Conservation (phyloP, 64 coral and sea anemone species). For the Actinia equina region DNA sequence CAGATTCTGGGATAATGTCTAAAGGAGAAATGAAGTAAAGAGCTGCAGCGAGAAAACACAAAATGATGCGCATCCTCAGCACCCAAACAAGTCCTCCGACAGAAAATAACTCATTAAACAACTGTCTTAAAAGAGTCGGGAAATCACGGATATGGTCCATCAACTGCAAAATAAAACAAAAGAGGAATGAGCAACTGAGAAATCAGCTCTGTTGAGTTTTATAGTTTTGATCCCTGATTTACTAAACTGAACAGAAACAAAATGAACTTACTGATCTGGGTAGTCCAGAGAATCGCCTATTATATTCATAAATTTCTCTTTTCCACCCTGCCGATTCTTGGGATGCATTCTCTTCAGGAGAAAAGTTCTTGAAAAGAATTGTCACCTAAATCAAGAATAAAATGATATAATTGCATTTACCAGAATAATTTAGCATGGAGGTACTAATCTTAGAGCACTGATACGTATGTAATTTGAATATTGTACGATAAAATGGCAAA, state of each 20-base stretch:
- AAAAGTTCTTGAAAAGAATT: constrained; percentile 89
- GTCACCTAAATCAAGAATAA: constrained; percentile 62
- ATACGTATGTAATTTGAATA: too few relatives aligned
- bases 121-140: constrained; percentile 77
- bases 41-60: constrained; percentile 87
- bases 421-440: too few relatives aligned
- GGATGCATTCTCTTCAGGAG: constrained; percentile 69
- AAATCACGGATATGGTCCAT: constrained; percentile 92
- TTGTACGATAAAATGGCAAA: too few relatives aligned
- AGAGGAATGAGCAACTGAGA: neutral
- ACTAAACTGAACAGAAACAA: neutral
- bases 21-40: constrained; percentile 95
- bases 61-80: constrained; percentile 80
- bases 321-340: constrained; percentile 67
- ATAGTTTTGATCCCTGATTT: neutral
- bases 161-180: constrained; percentile 50
- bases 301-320: constrained; percentile 85
- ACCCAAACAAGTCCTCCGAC: constrained; percentile 92
- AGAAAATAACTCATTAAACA: constrained; percentile 89
- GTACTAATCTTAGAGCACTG: too few relatives aligned
- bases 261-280: constrained; percentile 79
- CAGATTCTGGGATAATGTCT: constrained; percentile 95
- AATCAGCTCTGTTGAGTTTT: neutral
- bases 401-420: neutral
- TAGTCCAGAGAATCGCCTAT: constrained; percentile 78